Base-by-base conservation (phyloP, 2,888 invertebrate genomes). In the Eristalis arbustorum region DNA sequence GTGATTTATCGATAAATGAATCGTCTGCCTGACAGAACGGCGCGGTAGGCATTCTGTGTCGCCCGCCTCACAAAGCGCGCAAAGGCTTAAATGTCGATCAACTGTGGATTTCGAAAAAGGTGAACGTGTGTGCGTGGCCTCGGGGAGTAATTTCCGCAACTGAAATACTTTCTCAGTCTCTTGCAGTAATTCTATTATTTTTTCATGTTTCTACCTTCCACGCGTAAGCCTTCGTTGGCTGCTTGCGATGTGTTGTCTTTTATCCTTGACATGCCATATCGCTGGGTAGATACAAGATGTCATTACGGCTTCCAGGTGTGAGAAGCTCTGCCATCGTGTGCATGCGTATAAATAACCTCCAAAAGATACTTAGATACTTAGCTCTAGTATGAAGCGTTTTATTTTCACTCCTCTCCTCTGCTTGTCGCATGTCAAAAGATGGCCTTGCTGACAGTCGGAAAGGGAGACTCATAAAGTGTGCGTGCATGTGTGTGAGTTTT, bases 361-460 rank as follows among this genome's bases (percentile, higher is more conserved):
- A 72, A 82, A n/a, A 67, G 22, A 72, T 62, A 79, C 71, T 64
- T 64, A 61, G 57, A 71, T 63, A 78, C 31, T 49, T 61, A 40
- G 64, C 37, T 78, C 67, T 78, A 49, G 49, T 18, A 49, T 49
- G 49, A 49, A 13, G 10, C 25, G 18, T n/a, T 31, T 25, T 28
- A 1, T 8, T 61, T 14, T 4, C 13, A 6, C 6, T 25, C 57
- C 22, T 31, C 67, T 13, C 37, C 78, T 74, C 67, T 69, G 83
- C 62, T 18, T 18, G 49, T 49, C 71, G 57, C 71, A 75, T 79
- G 80, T 80, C 75, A 80, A 83, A 80, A 72, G 68, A 84, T 84
- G 84, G 75, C 84, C 84, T 84, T 84, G 84, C 67, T 49, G 62
- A 75, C 72, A 68, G 31, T 57, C 37, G 68, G 23, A 71, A 62